phyloP scores from a whole-genome alignment of 2,888 invertebrate genomes.

The Diachrysia chrysitis region DNA sequence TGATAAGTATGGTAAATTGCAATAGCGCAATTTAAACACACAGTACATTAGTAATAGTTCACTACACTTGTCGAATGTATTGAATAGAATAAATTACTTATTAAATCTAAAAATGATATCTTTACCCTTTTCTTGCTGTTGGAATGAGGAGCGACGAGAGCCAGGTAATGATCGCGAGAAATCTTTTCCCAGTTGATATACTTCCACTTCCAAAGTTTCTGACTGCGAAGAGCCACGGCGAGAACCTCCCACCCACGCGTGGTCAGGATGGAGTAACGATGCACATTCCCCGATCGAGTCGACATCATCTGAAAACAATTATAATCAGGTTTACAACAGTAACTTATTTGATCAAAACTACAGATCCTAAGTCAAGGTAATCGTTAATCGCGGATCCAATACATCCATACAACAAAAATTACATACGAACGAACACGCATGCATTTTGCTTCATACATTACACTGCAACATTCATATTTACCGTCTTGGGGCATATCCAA shows the following conservation, averaged over 20 bases:
- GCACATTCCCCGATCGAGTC: slow-evolving; percentile 93
- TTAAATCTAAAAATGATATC: slow-evolving; percentile 24
- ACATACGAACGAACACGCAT: slow-evolving; percentile 33
- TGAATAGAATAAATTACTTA: too few species aligned
- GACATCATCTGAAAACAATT: slow-evolving; percentile 89
- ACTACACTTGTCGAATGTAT: not conserved
- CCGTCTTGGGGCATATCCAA: slow-evolving; percentile 22
- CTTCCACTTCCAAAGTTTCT: slow-evolving; percentile 95
- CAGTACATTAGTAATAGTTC: too few species aligned
- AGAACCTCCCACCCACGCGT: slow-evolving; percentile 94
- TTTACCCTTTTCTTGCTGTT: slow-evolving; percentile 91
- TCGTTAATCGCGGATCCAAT: slow-evolving; percentile 61
- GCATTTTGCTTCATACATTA: slow-evolving; percentile 19
- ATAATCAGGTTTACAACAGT: slow-evolving; percentile 22
- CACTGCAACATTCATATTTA: slow-evolving; percentile 32
- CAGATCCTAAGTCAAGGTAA: slow-evolving; percentile 55
- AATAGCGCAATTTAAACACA: too few species aligned
- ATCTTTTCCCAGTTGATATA: slow-evolving; percentile 95
- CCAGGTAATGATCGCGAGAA: slow-evolving; percentile 96
- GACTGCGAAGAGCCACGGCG: slow-evolving; percentile 96
- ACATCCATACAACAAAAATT: slow-evolving; percentile 22
- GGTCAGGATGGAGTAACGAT: slow-evolving; percentile 95
- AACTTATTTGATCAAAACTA: slow-evolving; percentile 24
- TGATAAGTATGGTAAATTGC: too few species aligned
- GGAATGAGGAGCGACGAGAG: slow-evolving; percentile 95